Conservation (phyloP, 1,140 invertebrate species). For the Euglossa dilemma region DNA sequence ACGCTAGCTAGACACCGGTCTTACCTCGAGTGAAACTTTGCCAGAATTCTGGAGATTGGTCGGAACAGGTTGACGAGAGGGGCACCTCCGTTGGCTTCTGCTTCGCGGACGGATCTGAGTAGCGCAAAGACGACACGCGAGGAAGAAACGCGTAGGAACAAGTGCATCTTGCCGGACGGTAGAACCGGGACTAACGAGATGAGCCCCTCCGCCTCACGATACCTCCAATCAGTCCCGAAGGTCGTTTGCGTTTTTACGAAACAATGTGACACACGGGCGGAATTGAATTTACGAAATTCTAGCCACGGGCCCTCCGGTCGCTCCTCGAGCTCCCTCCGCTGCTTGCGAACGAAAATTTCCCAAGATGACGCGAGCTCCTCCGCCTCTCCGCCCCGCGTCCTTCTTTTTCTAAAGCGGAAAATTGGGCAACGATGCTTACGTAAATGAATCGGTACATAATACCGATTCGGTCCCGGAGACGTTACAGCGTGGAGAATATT, state of each 20-base stretch:
- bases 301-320: neutral
- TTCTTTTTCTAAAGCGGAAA: neutral
- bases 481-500: too few species aligned
- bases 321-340: neutral
- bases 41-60: neutral
- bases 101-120: neutral
- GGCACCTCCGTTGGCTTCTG: neutral
- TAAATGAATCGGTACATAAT: neutral
- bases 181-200: slow-evolving; percentile 75
- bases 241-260: slow-evolving; percentile 76
- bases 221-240: slow-evolving; percentile 68
- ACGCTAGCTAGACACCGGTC: too few species aligned
- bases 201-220: slow-evolving; percentile 69
- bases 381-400: too few species aligned
- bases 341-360: neutral
- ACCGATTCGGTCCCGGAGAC: too few species aligned
- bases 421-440: slow-evolving; percentile 14
- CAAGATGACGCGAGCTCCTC: neutral
- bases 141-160: slow-evolving; percentile 32
- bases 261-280: slow-evolving; percentile 43
- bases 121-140: neutral
- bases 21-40: neutral
- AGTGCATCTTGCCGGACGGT: slow-evolving; percentile 75
- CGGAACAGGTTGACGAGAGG: neutral
- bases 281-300: slow-evolving; percentile 50